Percentiles rank a stretch among this genome's conserved stretches.
These are phyloP conservation scores for Falco novaeseelandiae DNA, from an alignment of 2,797 vertebrate genomes.

Conservation along the genomic window DNA sequence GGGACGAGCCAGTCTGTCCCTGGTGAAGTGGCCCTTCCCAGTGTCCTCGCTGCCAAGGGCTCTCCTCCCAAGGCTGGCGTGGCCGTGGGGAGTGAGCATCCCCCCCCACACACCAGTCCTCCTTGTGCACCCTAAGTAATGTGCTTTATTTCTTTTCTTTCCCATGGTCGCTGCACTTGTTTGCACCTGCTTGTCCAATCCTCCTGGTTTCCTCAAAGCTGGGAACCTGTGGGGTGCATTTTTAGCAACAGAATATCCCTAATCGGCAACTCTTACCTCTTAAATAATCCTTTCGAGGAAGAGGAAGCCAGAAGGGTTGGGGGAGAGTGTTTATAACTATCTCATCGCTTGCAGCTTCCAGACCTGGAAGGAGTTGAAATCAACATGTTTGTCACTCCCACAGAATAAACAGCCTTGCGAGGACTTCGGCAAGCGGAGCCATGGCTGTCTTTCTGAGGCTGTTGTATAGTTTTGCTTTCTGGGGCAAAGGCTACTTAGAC, in stretches of 20 bases:
- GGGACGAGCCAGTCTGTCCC: neutral
- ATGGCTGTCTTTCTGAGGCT: neutral
- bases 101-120: neutral
- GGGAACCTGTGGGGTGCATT: neutral
- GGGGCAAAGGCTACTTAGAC: slow-evolving; percentile 26
- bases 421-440: neutral
- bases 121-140: neutral
- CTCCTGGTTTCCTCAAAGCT: neutral
- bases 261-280: neutral
- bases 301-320: neutral
- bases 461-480: neutral
- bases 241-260: neutral
- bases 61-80: neutral
- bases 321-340: neutral
- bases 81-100: neutral
- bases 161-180: neutral
- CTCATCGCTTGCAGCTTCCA: neutral
- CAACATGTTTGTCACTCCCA: fast-evolving
- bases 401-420: neutral
- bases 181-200: neutral
- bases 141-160: neutral
- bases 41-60: neutral
- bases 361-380: neutral
- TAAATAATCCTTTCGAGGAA: neutral
- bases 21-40: neutral